These are phyloP conservation scores for Aplodontia rufa DNA, from an alignment of 2,113 vertebrate species.

Conservation along the genomic window DNA sequence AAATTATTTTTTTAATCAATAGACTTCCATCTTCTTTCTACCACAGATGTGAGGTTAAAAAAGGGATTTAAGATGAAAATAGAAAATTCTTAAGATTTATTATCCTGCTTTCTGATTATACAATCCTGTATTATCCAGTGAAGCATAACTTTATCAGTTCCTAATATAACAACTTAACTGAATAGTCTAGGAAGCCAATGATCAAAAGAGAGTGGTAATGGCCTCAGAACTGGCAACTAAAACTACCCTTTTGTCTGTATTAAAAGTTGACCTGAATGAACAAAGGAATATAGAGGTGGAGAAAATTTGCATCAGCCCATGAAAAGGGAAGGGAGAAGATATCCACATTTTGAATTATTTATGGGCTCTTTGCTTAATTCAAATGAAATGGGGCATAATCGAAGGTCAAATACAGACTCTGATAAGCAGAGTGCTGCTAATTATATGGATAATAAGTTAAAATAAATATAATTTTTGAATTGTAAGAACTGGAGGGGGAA, in stretches of 20 bases:
- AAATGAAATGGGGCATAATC: neutral
- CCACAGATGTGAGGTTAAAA: slow-evolving; percentile 1
- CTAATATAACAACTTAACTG: neutral
- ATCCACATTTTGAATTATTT: neutral
- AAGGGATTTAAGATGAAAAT: slow-evolving; percentile 35
- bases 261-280: neutral
- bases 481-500: neutral
- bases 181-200: neutral
- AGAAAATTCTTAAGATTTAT: slow-evolving; percentile 1
- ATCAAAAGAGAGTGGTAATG: neutral
- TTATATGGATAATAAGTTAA: neutral
- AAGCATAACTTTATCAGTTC: neutral
- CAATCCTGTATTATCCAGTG: neutral
- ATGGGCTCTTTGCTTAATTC: neutral
- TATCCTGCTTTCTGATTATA: neutral
- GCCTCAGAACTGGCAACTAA: neutral
- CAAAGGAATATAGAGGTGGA: neutral
- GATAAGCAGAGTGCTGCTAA: neutral
- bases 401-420: neutral
- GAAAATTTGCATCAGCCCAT: neutral
- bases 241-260: neutral
- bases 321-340: neutral
- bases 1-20: neutral
- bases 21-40: neutral
- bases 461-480: neutral